Evolutionary conservation across 2,888 invertebrate genomes (phyloP).

Genomic region (Tachina fera): DNA sequence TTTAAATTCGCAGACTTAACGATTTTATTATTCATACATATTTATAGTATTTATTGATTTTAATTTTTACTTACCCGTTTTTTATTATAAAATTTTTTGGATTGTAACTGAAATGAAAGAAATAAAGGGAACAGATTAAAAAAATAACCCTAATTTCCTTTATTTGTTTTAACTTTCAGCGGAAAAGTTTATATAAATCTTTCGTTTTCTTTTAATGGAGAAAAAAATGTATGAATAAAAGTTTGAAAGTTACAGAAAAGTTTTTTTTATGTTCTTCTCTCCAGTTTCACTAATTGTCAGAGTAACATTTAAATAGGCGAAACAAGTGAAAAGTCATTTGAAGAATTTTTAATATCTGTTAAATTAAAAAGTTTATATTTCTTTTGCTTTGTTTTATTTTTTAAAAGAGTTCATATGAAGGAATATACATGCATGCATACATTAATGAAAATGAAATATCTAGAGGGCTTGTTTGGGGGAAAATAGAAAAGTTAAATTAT

Average conservation of each 20-base stretch:
- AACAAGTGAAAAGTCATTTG: constrained; percentile 63
- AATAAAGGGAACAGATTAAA: background rate
- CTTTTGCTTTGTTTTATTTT: background rate
- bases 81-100: background rate
- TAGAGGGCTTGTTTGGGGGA: constrained; percentile 4
- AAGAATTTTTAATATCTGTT: constrained; percentile 60
- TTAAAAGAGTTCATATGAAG: constrained; percentile 28
- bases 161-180: background rate
- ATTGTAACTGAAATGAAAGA: background rate
- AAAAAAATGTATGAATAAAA: constrained; percentile 40
- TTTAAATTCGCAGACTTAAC: background rate
- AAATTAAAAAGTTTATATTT: constrained; percentile 58
- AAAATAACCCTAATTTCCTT: constrained; percentile 22
- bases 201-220: background rate
- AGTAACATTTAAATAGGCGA: constrained; percentile 58
- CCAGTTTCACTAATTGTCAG: constrained; percentile 27
- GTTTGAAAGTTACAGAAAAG: constrained; percentile 12
- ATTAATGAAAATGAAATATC: constrained; percentile 13
- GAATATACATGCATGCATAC: too few species aligned
- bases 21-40: background rate
- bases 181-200: constrained; percentile 11
- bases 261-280: background rate
- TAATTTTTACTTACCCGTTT: background rate
- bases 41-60: background rate
- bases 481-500: too few species aligned